A percentile compares a stretch with the other conserved stretches of the same genome.
phyloP scores from a whole-genome alignment of 2,888 invertebrate genomes.

The Augiades crinisus region DNA sequence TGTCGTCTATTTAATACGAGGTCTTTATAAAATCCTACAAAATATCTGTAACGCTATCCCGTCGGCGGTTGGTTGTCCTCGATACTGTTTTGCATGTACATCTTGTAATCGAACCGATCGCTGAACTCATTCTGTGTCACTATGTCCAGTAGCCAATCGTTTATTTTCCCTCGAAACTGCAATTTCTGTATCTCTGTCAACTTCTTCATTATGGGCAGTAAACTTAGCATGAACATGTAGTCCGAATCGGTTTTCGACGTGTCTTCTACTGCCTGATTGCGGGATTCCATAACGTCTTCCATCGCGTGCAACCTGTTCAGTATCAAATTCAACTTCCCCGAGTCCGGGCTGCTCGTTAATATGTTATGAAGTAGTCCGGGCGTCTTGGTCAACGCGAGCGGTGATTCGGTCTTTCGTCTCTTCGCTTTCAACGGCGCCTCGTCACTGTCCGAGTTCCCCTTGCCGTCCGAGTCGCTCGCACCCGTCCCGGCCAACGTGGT shows the following conservation, averaged over 20 bases:
- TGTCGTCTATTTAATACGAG: too few relatives aligned
- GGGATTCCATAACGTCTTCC: slow-evolving; percentile 24
- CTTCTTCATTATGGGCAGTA: slow-evolving; percentile 39
- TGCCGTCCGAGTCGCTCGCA: background rate
- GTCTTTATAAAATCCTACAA: background rate
- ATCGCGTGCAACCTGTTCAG: slow-evolving; percentile 29
- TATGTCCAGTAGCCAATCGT: slow-evolving; percentile 40
- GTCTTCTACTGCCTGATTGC: background rate
- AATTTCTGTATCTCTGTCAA: slow-evolving; percentile 41
- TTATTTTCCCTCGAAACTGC: slow-evolving; percentile 39
- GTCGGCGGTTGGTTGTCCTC: background rate
- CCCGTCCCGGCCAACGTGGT: slow-evolving; percentile 9
- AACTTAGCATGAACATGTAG: slow-evolving; percentile 40
- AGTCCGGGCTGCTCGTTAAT: background rate
- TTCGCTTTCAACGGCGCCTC: slow-evolving; percentile 7
- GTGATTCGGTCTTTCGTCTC: background rate
- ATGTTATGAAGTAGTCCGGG: too few relatives aligned
- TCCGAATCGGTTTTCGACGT: slow-evolving; percentile 34
- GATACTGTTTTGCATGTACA: background rate
- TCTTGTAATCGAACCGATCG: background rate
- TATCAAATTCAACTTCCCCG: slow-evolving; percentile 23
- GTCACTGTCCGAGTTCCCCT: slow-evolving; percentile 27
- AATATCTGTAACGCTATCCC: background rate
- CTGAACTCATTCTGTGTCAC: slow-evolving; percentile 32
- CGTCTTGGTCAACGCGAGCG: too few relatives aligned